A percentile compares a stretch with the other conserved stretches of the same genome.
Evolutionary conservation across 2,888 invertebrate species (phyloP).

Genomic region (Drosophila neonasuta): DNA sequence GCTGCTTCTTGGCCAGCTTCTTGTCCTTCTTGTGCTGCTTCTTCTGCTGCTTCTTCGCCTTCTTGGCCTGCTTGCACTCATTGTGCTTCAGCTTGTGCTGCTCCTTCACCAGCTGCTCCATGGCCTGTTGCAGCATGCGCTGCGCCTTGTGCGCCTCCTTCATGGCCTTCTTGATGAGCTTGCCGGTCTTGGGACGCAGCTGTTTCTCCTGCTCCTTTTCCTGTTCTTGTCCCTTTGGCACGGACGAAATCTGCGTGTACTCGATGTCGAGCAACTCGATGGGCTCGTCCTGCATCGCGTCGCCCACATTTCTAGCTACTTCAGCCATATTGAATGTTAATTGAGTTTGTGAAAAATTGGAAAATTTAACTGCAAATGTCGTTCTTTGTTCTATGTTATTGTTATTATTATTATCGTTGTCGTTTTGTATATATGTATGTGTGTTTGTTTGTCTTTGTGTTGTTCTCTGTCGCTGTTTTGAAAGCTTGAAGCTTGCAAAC

Average conservation of each 20-base stretch:
- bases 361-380: neutral
- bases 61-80: slow-evolving; percentile 21
- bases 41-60: slow-evolving; percentile 37
- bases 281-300: slow-evolving; percentile 27
- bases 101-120: slow-evolving; percentile 47
- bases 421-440: slow-evolving; percentile 3
- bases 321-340: slow-evolving; percentile 50
- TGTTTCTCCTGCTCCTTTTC: neutral
- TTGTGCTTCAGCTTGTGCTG: slow-evolving; percentile 9
- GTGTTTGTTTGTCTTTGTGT: neutral
- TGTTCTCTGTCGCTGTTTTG: slow-evolving; percentile 9
- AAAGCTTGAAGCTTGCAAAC: slow-evolving; percentile 52
- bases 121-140: slow-evolving; percentile 51
- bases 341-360: neutral
- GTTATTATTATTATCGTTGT: slow-evolving; percentile 1
- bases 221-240: neutral
- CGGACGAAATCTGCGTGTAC: slow-evolving; percentile 9
- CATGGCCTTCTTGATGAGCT: slow-evolving; percentile 53
- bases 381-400: neutral
- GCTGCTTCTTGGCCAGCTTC: slow-evolving; percentile 38
- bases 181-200: neutral
- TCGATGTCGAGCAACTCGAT: slow-evolving; percentile 45
- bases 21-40: slow-evolving; percentile 48
- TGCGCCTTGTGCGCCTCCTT: slow-evolving; percentile 65
- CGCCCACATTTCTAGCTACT: slow-evolving; percentile 15